Evolutionary conservation across 2,888 invertebrate genomes (phyloP).

Genomic region (Phaedon cochleariae): DNA sequence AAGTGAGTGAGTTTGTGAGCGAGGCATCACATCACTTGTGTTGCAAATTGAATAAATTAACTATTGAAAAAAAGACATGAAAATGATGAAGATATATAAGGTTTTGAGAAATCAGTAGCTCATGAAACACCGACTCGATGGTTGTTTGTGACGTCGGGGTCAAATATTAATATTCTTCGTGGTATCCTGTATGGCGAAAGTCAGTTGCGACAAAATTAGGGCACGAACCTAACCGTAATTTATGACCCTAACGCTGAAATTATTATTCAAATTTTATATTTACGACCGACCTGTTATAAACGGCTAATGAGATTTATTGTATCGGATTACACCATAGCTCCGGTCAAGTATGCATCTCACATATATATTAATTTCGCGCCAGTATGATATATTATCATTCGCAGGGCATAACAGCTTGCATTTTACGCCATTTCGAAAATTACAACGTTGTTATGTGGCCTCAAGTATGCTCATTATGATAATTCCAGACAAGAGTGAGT

Average conservation of each 20-base stretch:
- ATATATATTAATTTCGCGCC: conserved; percentile 25
- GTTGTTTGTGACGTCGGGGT: no score
- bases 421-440: neutral
- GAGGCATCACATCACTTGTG: no score
- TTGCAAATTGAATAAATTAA: no score
- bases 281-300: conserved; percentile 44
- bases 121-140: no score
- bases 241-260: conserved; percentile 37
- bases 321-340: conserved; percentile 34
- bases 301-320: conserved; percentile 45
- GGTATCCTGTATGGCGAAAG: neutral
- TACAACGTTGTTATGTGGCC: neutral
- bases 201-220: neutral
- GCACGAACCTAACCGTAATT: conserved; percentile 30
- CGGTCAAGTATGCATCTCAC: conserved; percentile 38
- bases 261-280: conserved; percentile 46
- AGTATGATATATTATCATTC: conserved; percentile 14
- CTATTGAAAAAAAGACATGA: no score
- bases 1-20: no score
- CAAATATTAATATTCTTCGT: neutral
- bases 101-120: no score
- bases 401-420: neutral
- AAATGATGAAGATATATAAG: no score
- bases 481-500: neutral
- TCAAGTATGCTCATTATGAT: neutral